These are phyloP conservation scores for Carollia perspicillata DNA, from an alignment of 2,113 vertebrate species.

Conservation along the genomic window DNA sequence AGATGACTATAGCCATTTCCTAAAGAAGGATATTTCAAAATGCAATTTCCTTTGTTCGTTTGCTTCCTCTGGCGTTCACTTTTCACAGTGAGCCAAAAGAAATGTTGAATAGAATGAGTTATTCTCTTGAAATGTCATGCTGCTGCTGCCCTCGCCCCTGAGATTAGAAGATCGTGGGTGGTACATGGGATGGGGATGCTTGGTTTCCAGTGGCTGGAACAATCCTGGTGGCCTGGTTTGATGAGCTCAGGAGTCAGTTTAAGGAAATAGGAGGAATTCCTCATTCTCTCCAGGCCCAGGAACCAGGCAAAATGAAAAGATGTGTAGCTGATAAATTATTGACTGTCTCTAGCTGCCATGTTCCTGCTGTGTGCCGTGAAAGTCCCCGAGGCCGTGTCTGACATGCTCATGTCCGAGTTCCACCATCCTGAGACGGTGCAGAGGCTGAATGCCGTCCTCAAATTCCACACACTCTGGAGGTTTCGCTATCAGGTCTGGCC, in stretches of 20 bases:
- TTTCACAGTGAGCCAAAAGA: not conserved
- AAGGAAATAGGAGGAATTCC: not conserved
- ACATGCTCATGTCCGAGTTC: slow-evolving; percentile 99
- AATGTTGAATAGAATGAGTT: not conserved
- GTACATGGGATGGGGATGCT: not conserved
- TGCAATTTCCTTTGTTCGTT: not conserved
- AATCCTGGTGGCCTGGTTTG: not conserved
- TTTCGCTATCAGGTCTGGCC: slow-evolving; percentile 99
- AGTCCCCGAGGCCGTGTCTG: slow-evolving; percentile 94
- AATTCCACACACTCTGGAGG: slow-evolving; percentile 97
- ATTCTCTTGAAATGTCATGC: not conserved
- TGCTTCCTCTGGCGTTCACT: slow-evolving; percentile 26
- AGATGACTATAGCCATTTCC: not conserved
- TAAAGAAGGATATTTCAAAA: not conserved
- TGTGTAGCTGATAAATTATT: not conserved
- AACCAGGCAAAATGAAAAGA: not conserved
- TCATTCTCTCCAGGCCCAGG: not conserved
- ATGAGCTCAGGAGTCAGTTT: not conserved
- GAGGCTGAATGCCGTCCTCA: slow-evolving; percentile 94
- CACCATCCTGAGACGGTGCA: slow-evolving; percentile 96
- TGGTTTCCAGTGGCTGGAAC: not conserved
- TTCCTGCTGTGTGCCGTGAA: slow-evolving; percentile 98
- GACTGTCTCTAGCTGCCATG: slow-evolving; percentile 91
- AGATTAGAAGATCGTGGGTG: not conserved
- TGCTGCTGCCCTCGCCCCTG: not conserved